Base-by-base conservation (phyloP, 1,140 invertebrate genomes). In the Euura lappo region DNA sequence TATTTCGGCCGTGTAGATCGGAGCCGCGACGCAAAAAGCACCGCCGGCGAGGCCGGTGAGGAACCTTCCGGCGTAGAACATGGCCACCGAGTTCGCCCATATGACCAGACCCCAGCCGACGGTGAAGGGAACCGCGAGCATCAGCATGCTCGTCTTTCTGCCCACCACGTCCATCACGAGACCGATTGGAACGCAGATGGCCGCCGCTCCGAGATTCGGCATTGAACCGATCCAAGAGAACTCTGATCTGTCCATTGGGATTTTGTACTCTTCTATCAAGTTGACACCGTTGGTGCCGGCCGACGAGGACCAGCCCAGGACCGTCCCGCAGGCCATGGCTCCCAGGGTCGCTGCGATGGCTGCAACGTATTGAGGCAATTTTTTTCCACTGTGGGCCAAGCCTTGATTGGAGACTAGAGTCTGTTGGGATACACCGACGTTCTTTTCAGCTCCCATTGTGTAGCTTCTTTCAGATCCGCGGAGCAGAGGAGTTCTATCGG, bases 1-100 rank as follows among this genome's bases (percentile, higher is more conserved):
- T 46, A 95, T 94, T 88, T 97, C 96, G 43, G 93, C 93, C 0
- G 94, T 93, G 80, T 96, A 97, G 69, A 95, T 89, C 0, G 95
- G 94, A 0, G 91, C 93, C 1, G 92, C 92, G 2, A 94, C 92
- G 73, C 93, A 94, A 75, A 93, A 94, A 1, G 93, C 91, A 65
- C 95, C 95, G 67, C 91, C 91, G 10, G 91, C 91, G 3, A 94
- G 77, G 75, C 94, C 94, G 2, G 92, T 91, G 3, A 96, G 90
- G 72, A 95, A 92, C 70, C 95, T 90, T 2, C 94, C 94, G 0
- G 91, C 85, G 72, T 92, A 93, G 28, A 94, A 89, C 89, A 94
- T 92, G 2, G 84, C 84, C 1, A 94, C 88, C 71, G 91, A 90
- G 10, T 90, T 78, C 1, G 92, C 89, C 83, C 91, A 93, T 69